Percentiles rank a stretch among this genome's conserved stretches.
Evolutionary conservation across 2,797 vertebrate species (phyloP).

Genomic region (Podarcis lilfordi): DNA sequence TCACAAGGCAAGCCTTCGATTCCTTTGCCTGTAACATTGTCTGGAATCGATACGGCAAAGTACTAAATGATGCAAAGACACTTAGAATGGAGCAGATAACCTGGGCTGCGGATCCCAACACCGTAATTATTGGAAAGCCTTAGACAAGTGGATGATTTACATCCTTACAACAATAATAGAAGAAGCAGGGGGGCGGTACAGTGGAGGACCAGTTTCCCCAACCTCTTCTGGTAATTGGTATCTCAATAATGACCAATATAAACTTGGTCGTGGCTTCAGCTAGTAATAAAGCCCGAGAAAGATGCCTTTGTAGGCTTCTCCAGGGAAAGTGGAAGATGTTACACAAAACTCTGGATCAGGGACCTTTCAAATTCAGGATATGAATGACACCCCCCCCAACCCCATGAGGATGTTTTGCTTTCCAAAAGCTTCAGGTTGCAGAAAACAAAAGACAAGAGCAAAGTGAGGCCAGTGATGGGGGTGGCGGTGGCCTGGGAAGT

Average conservation of each 20-base stretch:
- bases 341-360: not conserved
- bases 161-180: not conserved
- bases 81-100: slow-evolving; percentile 24
- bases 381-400: not conserved
- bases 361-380: not conserved
- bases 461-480: not conserved
- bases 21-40: slow-evolving; percentile 77
- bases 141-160: not conserved
- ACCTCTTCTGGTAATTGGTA: not conserved
- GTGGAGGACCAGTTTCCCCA: not conserved
- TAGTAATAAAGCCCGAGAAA: not conserved
- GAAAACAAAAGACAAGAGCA: not conserved
- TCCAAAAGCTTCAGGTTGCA: not conserved
- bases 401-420: not conserved
- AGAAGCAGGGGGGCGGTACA: not conserved
- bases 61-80: slow-evolving; percentile 70
- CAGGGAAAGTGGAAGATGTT: not conserved
- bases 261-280: not conserved
- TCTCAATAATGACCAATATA: not conserved
- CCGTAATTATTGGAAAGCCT: slow-evolving; percentile 33
- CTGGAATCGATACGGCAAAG: slow-evolving; percentile 85
- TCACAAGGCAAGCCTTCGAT: slow-evolving; percentile 78
- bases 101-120: slow-evolving; percentile 15
- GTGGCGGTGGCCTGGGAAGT: too few species aligned
- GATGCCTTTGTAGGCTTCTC: not conserved